A percentile compares a stretch with the other conserved stretches of the same genome.
Evolutionary conservation across 2,888 invertebrate genomes (phyloP).

Genomic region (Lucinisca nassula): DNA sequence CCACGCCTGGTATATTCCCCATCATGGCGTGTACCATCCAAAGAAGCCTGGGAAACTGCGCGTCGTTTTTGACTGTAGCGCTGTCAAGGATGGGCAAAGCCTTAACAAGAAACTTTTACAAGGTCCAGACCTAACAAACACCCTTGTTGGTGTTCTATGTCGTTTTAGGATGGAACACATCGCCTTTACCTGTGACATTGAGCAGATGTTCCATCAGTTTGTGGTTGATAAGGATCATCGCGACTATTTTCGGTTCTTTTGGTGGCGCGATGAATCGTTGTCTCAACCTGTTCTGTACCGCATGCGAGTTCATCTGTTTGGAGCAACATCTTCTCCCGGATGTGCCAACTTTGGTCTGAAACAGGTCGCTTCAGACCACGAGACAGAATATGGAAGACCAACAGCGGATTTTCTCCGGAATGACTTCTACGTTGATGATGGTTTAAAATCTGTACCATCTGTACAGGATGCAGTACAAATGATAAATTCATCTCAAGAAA

Average conservation of each 20-base stretch:
- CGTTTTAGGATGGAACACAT: slow-evolving; percentile 50
- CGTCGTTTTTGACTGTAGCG: slow-evolving; percentile 67
- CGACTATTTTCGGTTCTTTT: slow-evolving; percentile 60
- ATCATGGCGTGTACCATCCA: slow-evolving; percentile 46
- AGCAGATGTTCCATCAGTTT: slow-evolving; percentile 64
- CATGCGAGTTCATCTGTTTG: slow-evolving; percentile 66
- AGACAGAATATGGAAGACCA: not conserved
- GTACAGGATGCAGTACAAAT: slow-evolving; percentile 33
- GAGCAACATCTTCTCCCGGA: slow-evolving; percentile 62
- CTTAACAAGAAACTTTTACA: slow-evolving; percentile 54
- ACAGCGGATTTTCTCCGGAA: slow-evolving; percentile 39
- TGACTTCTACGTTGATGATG: slow-evolving; percentile 68
- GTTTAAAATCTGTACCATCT: slow-evolving; percentile 42
- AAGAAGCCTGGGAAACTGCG: slow-evolving; percentile 29
- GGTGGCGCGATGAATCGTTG: slow-evolving; percentile 33
- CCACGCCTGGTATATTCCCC: slow-evolving; percentile 23
- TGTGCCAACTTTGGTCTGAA: slow-evolving; percentile 62
- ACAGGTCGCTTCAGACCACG: slow-evolving; percentile 28
- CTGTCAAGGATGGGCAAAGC: slow-evolving; percentile 16
- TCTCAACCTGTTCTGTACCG: slow-evolving; percentile 39
- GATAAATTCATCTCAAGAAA: slow-evolving; percentile 8
- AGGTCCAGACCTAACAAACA: slow-evolving; percentile 66
- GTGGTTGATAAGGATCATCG: slow-evolving; percentile 24
- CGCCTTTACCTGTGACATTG: slow-evolving; percentile 60
- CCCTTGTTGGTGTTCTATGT: slow-evolving; percentile 59